These are phyloP conservation scores for Elmis aenea DNA, from an alignment of 2,888 invertebrate species.

Conservation along the genomic window DNA sequence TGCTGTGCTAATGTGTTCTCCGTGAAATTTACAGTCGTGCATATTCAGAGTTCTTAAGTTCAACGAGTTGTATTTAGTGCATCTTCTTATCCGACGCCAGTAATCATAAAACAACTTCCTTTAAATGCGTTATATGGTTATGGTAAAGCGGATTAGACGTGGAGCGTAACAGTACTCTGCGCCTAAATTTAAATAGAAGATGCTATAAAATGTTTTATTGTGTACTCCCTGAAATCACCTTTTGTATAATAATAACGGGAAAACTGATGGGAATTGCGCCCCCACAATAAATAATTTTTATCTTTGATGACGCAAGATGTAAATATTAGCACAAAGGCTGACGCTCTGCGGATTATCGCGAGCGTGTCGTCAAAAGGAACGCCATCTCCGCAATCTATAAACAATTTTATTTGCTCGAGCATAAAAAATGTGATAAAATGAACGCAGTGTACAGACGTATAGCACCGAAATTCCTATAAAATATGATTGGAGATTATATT, in stretches of 20 bases:
- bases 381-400: slow-evolving; percentile 33
- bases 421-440: slow-evolving; percentile 27
- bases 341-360: slow-evolving; percentile 18
- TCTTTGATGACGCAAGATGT: slow-evolving; percentile 34
- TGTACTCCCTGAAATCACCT: slow-evolving; percentile 33
- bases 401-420: slow-evolving; percentile 36
- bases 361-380: slow-evolving; percentile 21
- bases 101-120: too few relatives aligned
- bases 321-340: slow-evolving; percentile 29
- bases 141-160: slow-evolving; percentile 28
- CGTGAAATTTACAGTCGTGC: too few relatives aligned
- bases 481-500: slow-evolving; percentile 33
- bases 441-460: slow-evolving; percentile 18
- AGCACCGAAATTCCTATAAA: slow-evolving; percentile 22
- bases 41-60: too few relatives aligned
- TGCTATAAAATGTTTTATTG: slow-evolving; percentile 37
- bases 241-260: slow-evolving; percentile 36
- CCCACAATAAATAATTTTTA: slow-evolving; percentile 34
- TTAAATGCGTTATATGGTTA: slow-evolving; percentile 16
- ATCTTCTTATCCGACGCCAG: too few relatives aligned
- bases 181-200: slow-evolving; percentile 30
- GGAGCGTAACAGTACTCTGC: slow-evolving; percentile 26
- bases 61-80: too few relatives aligned
- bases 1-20: too few relatives aligned
- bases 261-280: slow-evolving; percentile 30